Percentiles rank a stretch among this genome's conserved stretches.
phyloP scores from a whole-genome alignment of 1,140 invertebrate genomes.

The Drosophila tropicalis region DNA sequence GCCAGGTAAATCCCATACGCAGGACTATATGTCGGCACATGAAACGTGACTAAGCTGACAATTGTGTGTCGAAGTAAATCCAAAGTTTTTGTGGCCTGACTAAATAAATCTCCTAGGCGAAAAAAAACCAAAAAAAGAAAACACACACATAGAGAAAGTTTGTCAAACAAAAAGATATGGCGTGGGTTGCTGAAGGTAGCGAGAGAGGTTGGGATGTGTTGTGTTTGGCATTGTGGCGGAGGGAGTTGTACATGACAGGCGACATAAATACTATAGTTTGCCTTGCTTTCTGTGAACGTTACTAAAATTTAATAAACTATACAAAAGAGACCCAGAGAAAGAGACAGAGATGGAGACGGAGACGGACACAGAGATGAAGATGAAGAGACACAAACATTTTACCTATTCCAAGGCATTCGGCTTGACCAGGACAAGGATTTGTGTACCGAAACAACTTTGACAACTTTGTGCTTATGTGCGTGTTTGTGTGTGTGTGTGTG shows the following conservation, averaged over 20 bases:
- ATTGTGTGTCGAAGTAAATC: slow-evolving; percentile 81
- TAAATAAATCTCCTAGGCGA: slow-evolving; percentile 71
- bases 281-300: background rate
- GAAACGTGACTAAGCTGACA: slow-evolving; percentile 81
- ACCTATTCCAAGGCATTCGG: slow-evolving; percentile 50
- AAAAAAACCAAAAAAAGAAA: slow-evolving; percentile 32
- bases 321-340: background rate
- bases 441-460: slow-evolving; percentile 42
- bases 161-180: slow-evolving; percentile 58
- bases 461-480: slow-evolving; percentile 37
- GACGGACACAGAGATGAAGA: background rate
- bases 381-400: slow-evolving; percentile 23
- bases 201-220: background rate
- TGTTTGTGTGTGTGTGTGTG: slow-evolving; percentile 28
- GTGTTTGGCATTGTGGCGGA: background rate
- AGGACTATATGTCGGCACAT: slow-evolving; percentile 50
- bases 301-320: slow-evolving; percentile 55
- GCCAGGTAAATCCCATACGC: background rate
- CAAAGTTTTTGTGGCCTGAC: slow-evolving; percentile 76
- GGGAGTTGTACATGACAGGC: slow-evolving; percentile 39
- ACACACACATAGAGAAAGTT: slow-evolving; percentile 9
- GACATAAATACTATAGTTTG: slow-evolving; percentile 49
- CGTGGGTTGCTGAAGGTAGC: background rate
- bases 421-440: slow-evolving; percentile 23
- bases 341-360: background rate